phyloP scores from a whole-genome alignment of 1,140 invertebrate species.

The Teleopsis dalmanni region DNA sequence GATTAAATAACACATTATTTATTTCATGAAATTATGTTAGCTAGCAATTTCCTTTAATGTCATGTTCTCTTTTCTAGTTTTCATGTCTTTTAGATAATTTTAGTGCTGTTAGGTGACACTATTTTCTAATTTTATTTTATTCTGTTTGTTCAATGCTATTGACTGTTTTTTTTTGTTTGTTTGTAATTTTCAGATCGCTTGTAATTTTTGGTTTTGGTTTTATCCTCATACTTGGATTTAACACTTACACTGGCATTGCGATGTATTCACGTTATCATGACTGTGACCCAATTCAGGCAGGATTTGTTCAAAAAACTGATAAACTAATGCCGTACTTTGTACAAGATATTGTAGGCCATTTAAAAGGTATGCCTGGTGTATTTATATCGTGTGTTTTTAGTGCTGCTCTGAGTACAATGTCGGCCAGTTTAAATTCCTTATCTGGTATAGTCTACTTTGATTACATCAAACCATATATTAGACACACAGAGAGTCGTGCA shows the following conservation, averaged over 20 bases:
- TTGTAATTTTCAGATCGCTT: slow-evolving; percentile 45
- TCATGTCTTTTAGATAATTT: no score
- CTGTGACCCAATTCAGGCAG: slow-evolving; percentile 58
- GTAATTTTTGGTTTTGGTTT: slow-evolving; percentile 49
- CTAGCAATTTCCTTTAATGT: no score
- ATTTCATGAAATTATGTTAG: no score
- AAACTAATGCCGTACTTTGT: slow-evolving; percentile 57
- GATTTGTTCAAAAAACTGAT: slow-evolving; percentile 42
- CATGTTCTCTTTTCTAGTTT: no score
- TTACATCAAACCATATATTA: slow-evolving; percentile 48
- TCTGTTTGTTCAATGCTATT: no score
- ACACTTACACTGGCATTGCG: slow-evolving; percentile 61
- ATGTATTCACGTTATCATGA: slow-evolving; percentile 65
- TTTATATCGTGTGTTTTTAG: slow-evolving; percentile 64
- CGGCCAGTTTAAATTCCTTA: slow-evolving; percentile 65
- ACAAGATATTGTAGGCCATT: slow-evolving; percentile 52
- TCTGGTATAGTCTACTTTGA: slow-evolving; percentile 70
- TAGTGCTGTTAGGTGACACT: no score
- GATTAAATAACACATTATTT: no score
- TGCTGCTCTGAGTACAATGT: slow-evolving; percentile 66
- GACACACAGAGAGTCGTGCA: slow-evolving; percentile 49
- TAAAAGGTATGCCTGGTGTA: slow-evolving; percentile 55
- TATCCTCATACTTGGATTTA: slow-evolving; percentile 47
- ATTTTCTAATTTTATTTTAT: no score
- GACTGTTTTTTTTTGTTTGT: no score